Evolutionary conservation across 2,113 vertebrate genomes (phyloP).

Genomic region (Lepisosteus osseus): DNA sequence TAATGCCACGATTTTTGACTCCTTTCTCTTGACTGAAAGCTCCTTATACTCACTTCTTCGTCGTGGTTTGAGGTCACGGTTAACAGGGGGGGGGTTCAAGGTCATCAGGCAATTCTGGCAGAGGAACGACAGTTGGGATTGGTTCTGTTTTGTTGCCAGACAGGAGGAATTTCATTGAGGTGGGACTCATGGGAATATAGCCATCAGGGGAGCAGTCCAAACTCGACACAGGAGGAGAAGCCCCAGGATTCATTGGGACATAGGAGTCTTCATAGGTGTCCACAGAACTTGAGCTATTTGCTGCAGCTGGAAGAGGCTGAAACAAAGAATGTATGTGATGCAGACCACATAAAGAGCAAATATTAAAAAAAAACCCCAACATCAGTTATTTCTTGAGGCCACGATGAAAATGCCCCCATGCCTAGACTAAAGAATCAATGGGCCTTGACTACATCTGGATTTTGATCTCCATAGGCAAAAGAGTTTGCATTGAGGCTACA

Average conservation of each 20-base stretch:
- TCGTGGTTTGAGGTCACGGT: constrained; percentile 90
- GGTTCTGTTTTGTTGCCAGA: constrained; percentile 54
- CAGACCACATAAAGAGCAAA: no score
- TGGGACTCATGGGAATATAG: constrained; percentile 90
- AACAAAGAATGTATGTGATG: constrained; percentile 20
- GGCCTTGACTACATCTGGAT: no score
- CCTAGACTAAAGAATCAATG: no score
- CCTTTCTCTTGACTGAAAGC: no score
- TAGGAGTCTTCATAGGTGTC: constrained; percentile 75
- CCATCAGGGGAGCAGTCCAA: constrained; percentile 62
- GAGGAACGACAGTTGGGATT: constrained; percentile 49
- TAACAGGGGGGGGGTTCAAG: constrained; percentile 87
- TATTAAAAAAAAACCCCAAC: no score
- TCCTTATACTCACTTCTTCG: constrained; percentile 73
- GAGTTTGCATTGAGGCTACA: no score
- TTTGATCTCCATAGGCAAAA: no score
- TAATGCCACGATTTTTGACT: no score
- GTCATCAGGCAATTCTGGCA: constrained; percentile 61
- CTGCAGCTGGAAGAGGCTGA: constrained; percentile 62
- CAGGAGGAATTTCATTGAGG: constrained; percentile 49
- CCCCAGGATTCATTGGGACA: constrained; percentile 78
- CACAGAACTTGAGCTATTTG: constrained; percentile 36
- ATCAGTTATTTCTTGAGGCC: no score
- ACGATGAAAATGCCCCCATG: no score
- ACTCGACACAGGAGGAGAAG: constrained; percentile 49